Percentiles rank a stretch among this genome's conserved stretches.
These are phyloP conservation scores for Scaptomyza montana DNA, from an alignment of 1,140 invertebrate species.

Conservation along the genomic window DNA sequence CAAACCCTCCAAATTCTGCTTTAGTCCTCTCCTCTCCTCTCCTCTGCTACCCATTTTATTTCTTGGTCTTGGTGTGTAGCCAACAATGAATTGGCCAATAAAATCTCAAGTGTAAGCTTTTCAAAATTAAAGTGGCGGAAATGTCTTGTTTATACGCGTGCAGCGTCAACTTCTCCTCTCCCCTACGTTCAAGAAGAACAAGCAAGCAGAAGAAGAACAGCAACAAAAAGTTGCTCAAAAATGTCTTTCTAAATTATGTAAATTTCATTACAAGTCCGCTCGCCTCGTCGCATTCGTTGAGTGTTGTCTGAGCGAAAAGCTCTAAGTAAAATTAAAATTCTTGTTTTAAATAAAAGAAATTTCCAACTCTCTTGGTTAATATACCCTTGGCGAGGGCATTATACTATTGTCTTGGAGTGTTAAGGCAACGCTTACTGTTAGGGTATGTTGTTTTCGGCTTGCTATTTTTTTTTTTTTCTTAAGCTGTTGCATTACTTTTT, in stretches of 20 bases:
- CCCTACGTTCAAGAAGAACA: not conserved
- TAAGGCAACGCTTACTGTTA: not conserved
- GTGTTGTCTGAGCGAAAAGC: slow-evolving; percentile 50
- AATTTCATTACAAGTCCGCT: slow-evolving; percentile 72
- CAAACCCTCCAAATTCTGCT: not conserved
- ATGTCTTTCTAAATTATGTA: slow-evolving; percentile 83
- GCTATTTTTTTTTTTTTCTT: not conserved
- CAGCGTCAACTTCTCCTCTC: slow-evolving; percentile 27
- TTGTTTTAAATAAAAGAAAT: slow-evolving; percentile 61
- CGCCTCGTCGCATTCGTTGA: slow-evolving; percentile 8
- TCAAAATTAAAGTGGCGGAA: slow-evolving; percentile 82
- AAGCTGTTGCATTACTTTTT: not conserved
- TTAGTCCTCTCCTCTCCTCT: not conserved
- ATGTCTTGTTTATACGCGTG: slow-evolving; percentile 80
- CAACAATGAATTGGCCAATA: slow-evolving; percentile 82
- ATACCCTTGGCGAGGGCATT: slow-evolving; percentile 18
- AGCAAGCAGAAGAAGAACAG: not conserved
- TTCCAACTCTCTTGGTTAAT: slow-evolving; percentile 43
- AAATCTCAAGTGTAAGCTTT: slow-evolving; percentile 83
- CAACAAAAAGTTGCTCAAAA: slow-evolving; percentile 63
- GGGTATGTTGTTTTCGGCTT: not conserved
- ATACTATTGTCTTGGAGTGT: too few relatives aligned
- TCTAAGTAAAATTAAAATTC: slow-evolving; percentile 78
- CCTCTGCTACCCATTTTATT: not conserved
- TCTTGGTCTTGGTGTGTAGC: slow-evolving; percentile 43